Conservation (phyloP, 2,888 invertebrate genomes). For the Diadromus collaris region DNA sequence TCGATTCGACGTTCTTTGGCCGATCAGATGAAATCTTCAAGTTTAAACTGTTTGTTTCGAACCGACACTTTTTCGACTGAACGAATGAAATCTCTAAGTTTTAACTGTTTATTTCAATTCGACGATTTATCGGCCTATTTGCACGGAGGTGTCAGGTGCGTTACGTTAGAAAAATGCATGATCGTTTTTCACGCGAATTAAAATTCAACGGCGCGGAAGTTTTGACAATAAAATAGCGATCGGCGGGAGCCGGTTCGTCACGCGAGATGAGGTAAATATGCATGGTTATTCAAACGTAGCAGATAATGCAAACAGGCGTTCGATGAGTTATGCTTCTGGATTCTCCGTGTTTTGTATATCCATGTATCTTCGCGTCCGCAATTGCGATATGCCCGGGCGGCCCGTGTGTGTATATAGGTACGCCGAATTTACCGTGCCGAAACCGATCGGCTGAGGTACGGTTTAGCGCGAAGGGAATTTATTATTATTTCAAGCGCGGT, state of each 20-base stretch:
- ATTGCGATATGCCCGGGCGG: constrained; percentile 69
- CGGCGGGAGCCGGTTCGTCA: constrained; percentile 65
- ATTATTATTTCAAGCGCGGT: constrained; percentile 66
- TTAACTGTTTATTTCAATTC: background rate
- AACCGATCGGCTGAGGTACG: constrained; percentile 5
- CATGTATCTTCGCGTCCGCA: constrained; percentile 64
- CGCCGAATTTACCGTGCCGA: constrained; percentile 75
- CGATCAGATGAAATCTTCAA: too few relatives aligned
- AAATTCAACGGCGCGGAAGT: constrained; percentile 36
- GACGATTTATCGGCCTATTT: background rate
- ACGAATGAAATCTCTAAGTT: background rate
- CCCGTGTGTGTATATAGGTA: constrained; percentile 52
- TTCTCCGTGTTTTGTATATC: constrained; percentile 46
- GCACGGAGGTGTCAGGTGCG: constrained; percentile 1
- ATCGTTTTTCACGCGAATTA: background rate
- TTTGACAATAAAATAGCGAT: constrained; percentile 75
- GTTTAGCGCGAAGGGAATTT: constrained; percentile 63
- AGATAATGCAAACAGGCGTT: constrained; percentile 78
- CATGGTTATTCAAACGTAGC: constrained; percentile 75
- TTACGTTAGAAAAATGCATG: constrained; percentile 26
- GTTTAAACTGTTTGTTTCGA: background rate
- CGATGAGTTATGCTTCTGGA: constrained; percentile 76
- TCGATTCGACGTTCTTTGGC: too few relatives aligned
- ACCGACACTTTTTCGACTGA: background rate
- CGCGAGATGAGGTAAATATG: constrained; percentile 76